These are phyloP conservation scores for Plagodis dolabraria DNA, from an alignment of 2,888 invertebrate genomes.

Conservation along the genomic window DNA sequence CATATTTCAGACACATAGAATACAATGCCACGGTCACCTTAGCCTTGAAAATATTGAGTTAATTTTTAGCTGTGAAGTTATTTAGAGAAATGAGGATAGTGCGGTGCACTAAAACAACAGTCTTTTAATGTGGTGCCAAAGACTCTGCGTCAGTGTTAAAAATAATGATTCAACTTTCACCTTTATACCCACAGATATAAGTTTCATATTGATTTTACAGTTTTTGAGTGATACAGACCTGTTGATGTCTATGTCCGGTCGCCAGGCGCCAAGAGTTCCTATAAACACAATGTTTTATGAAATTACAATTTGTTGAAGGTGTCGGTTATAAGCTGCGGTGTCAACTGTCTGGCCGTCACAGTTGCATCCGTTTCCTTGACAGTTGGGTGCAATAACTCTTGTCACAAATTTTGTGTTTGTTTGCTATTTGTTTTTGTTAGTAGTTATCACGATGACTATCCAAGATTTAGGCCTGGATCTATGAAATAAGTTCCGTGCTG, in stretches of 20 bases:
- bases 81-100: constrained; percentile 44
- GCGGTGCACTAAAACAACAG: constrained; percentile 30
- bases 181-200: constrained; percentile 19
- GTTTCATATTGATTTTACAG: constrained; percentile 6
- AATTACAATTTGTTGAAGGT: constrained; percentile 18
- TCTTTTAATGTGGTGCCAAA: constrained; percentile 46
- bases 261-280: constrained; percentile 63
- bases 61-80: constrained; percentile 30
- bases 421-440: too few species aligned
- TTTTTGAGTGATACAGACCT: constrained; percentile 56
- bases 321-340: background rate
- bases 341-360: background rate
- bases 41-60: constrained; percentile 25
- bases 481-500: too few species aligned
- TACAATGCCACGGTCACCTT: constrained; percentile 23
- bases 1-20: constrained; percentile 3
- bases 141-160: constrained; percentile 41
- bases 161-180: constrained; percentile 8
- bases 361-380: too few species aligned
- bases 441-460: too few species aligned
- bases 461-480: too few species aligned
- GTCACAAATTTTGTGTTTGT: too few species aligned
- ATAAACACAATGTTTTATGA: constrained; percentile 40
- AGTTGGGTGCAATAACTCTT: too few species aligned
- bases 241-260: constrained; percentile 68